These are phyloP conservation scores for Bubo bubo DNA, from an alignment of 2,113 vertebrate species.

Conservation along the genomic window DNA sequence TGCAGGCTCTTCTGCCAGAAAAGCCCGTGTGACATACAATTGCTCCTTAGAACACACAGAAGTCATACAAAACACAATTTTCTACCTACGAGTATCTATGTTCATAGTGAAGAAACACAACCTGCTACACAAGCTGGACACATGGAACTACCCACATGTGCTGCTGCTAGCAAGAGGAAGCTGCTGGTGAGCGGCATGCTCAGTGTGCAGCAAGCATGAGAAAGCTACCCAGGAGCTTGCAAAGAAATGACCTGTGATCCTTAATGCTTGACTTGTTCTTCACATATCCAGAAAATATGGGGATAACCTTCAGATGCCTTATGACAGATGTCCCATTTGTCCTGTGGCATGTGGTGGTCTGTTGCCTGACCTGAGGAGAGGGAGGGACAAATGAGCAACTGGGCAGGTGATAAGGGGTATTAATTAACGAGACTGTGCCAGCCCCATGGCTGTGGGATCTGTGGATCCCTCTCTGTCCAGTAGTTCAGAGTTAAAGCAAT, in stretches of 20 bases:
- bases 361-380: neutral
- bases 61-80: neutral
- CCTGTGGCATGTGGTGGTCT: neutral
- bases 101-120: neutral
- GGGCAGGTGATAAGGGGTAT: neutral
- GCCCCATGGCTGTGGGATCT: neutral
- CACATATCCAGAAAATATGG: neutral
- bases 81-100: neutral
- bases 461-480: neutral
- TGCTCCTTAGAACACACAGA: neutral
- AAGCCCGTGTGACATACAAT: neutral
- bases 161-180: accelerated
- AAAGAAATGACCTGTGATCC: neutral
- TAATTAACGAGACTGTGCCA: neutral
- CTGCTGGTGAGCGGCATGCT: neutral
- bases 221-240: neutral
- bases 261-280: neutral
- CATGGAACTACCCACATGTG: neutral
- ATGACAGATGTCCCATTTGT: neutral
- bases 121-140: neutral
- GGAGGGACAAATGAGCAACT: neutral
- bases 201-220: neutral
- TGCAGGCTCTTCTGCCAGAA: neutral
- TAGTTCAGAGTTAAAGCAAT: neutral
- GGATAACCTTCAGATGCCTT: neutral